Percentiles rank a stretch among this genome's conserved stretches.
Conservation (phyloP, 2,888 invertebrate species). For the Thera obeliscata region DNA sequence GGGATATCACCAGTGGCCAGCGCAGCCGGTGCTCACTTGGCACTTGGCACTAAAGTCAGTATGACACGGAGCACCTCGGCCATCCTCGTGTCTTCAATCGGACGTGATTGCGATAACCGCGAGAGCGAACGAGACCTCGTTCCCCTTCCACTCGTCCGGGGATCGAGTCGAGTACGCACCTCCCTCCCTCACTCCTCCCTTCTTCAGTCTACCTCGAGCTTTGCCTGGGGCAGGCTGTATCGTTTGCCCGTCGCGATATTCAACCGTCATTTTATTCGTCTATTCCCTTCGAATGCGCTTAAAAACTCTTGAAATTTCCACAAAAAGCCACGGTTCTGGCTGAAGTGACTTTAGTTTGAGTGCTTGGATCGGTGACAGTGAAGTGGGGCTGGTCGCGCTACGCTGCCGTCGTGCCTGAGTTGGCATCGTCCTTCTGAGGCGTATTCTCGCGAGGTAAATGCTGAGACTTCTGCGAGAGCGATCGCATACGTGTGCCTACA, state of each 20-base stretch:
- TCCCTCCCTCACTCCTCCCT: constrained; percentile 41
- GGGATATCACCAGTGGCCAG: constrained; percentile 32
- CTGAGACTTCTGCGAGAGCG: constrained; percentile 69
- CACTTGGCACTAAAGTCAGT: constrained; percentile 46
- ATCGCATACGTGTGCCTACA: constrained; percentile 71
- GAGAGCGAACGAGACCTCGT: constrained; percentile 60
- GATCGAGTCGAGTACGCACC: constrained; percentile 24
- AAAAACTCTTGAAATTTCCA: constrained; percentile 54
- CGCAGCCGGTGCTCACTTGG: constrained; percentile 12
- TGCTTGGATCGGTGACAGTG: constrained; percentile 71
- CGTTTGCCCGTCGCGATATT: constrained; percentile 48
- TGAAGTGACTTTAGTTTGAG: constrained; percentile 58
- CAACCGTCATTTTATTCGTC: constrained; percentile 75
- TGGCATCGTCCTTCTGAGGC: constrained; percentile 76
- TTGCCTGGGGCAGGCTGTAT: constrained; percentile 53
- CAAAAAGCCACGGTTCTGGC: constrained; percentile 54
- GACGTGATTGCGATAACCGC: constrained; percentile 63
- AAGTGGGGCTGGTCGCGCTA: constrained; percentile 70
- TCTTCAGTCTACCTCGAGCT: constrained; percentile 69
- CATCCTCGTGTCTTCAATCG: constrained; percentile 62
- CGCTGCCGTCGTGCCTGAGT: constrained; percentile 72
- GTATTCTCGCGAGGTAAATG: constrained; percentile 78
- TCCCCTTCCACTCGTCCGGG: constrained; percentile 60
- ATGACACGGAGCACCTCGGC: constrained; percentile 62
- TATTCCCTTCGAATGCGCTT: constrained; percentile 57